A percentile compares a stretch with the other conserved stretches of the same genome.
Conservation (phyloP, 2,888 invertebrate genomes). For the Spialia ferax region DNA sequence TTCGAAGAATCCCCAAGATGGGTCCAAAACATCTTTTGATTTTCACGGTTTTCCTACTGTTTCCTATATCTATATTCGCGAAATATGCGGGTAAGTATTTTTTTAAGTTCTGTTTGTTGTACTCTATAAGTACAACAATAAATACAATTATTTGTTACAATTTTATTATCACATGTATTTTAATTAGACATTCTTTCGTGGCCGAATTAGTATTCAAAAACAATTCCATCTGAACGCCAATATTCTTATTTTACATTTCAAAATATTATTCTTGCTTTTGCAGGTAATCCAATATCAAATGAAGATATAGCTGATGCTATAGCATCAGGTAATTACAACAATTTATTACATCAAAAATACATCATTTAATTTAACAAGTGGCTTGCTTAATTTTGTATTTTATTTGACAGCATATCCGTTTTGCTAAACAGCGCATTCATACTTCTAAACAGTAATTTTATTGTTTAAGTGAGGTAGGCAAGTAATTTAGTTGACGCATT, state of each 20-base stretch:
- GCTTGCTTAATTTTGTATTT: too few species aligned
- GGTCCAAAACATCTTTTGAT: slow-evolving; percentile 26
- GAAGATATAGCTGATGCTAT: neutral
- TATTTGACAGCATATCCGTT: too few species aligned
- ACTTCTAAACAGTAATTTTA: too few species aligned
- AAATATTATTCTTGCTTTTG: neutral
- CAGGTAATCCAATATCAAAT: neutral
- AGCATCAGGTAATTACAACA: neutral
- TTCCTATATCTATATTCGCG: slow-evolving; percentile 23
- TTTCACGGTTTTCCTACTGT: slow-evolving; percentile 30
- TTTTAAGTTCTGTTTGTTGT: neutral
- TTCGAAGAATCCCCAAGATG: slow-evolving; percentile 35
- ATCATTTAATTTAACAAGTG: too few species aligned
- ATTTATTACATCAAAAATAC: too few species aligned
- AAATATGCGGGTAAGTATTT: slow-evolving; percentile 26
- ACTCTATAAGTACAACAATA: too few species aligned
- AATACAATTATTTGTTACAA: neutral
- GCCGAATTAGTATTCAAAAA: neutral
- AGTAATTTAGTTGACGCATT: too few species aligned
- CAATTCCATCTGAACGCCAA: neutral
- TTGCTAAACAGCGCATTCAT: too few species aligned
- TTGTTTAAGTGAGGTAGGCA: too few species aligned
- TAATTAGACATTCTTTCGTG: too few species aligned
- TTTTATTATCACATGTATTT: neutral
- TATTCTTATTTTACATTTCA: neutral